Evolutionary conservation across 2,888 invertebrate genomes (phyloP).

Genomic region (Aricia artaxerxes): DNA sequence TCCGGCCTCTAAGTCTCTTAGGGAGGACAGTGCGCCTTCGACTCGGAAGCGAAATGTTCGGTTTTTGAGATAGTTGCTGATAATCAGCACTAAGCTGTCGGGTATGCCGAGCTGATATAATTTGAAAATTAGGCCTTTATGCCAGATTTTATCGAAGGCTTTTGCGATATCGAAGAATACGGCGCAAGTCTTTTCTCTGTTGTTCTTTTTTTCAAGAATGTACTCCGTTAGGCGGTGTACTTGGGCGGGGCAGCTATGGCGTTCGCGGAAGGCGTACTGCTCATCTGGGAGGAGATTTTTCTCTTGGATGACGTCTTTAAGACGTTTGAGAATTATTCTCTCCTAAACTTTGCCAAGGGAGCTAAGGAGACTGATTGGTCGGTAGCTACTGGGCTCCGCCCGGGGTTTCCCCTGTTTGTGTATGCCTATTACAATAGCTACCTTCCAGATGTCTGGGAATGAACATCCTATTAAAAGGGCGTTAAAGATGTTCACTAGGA

Average conservation of each 20-base stretch:
- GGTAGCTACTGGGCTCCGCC: not conserved
- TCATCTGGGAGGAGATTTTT: too few relatives aligned
- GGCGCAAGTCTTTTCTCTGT: not conserved
- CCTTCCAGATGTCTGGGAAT: constrained; percentile 1
- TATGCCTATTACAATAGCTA: constrained; percentile 9
- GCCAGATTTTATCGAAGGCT: not conserved
- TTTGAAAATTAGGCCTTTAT: not conserved
- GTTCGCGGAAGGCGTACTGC: not conserved
- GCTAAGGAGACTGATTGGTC: not conserved
- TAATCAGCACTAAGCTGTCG: not conserved
- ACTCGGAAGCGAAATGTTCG: not conserved
- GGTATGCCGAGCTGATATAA: not conserved
- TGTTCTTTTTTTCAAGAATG: not conserved
- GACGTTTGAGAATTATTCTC: not conserved
- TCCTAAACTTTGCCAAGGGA: not conserved
- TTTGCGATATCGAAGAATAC: constrained; percentile 2
- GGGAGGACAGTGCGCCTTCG: not conserved
- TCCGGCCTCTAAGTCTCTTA: not conserved
- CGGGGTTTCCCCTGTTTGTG: constrained; percentile 17
- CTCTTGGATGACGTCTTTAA: not conserved
- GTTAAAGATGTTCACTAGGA: constrained; percentile 14
- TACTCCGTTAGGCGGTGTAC: constrained; percentile 26
- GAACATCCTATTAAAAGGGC: not conserved
- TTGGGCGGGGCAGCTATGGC: not conserved
- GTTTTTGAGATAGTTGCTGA: not conserved